Evolutionary conservation across 2,797 vertebrate species (phyloP).

Genomic region (Cryptoprocta ferox): DNA sequence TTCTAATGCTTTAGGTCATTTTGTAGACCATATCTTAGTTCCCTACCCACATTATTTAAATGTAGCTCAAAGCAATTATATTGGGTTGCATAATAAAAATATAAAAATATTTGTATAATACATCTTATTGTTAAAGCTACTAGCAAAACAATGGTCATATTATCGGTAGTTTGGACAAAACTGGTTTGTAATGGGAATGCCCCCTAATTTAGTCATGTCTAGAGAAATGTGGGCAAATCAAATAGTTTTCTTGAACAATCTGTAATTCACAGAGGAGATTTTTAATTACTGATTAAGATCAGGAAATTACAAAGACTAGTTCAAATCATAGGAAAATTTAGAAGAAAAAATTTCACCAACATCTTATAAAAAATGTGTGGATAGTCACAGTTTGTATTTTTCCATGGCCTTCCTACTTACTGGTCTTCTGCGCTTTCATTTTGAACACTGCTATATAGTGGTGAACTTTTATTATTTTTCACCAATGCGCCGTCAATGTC

Average conservation of each 20-base stretch:
- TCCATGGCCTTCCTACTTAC: neutral
- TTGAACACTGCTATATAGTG: neutral
- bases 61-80: constrained; percentile 21
- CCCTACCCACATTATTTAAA: neutral
- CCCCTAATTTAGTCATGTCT: constrained; percentile 21
- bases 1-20: constrained; percentile 2
- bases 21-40: neutral
- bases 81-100: constrained; percentile 18
- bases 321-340: neutral
- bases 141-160: constrained; percentile 48
- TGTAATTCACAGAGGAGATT: constrained; percentile 19
- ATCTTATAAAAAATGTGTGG: neutral
- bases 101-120: constrained; percentile 41
- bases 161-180: constrained; percentile 37
- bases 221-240: constrained; percentile 47
- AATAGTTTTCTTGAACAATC: constrained; percentile 25
- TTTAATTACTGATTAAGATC: constrained; percentile 51
- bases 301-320: constrained; percentile 32
- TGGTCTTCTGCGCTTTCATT: neutral
- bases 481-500: neutral
- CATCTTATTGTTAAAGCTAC: constrained; percentile 29
- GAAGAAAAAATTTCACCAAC: neutral
- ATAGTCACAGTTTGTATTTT: neutral
- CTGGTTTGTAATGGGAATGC: neutral
- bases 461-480: neutral